Percentiles rank a stretch among this genome's conserved stretches.
These are phyloP conservation scores for Fulmarus glacialis DNA, from an alignment of 2,113 vertebrate genomes.

Conservation along the genomic window DNA sequence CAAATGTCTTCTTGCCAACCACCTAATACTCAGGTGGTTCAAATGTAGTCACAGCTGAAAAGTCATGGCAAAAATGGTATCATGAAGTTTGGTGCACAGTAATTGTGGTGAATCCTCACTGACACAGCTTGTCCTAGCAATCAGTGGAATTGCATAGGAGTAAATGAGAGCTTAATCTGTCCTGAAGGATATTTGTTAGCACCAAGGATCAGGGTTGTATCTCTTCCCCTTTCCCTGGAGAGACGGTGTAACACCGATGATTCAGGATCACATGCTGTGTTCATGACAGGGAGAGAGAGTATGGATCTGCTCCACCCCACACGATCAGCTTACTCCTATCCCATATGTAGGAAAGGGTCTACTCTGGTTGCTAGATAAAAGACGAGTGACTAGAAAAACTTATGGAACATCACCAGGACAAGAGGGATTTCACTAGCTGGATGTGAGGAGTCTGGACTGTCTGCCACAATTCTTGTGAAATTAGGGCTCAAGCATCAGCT, in stretches of 20 bases:
- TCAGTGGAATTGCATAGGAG: not conserved
- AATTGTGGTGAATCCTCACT: not conserved
- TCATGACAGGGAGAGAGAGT: not conserved
- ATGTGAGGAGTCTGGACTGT: not conserved
- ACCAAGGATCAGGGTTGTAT: not conserved
- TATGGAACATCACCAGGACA: not conserved
- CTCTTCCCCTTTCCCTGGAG: not conserved
- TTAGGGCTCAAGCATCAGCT: not conserved
- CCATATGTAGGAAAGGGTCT: not conserved
- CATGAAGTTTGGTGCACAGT: not conserved
- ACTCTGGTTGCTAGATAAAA: not conserved
- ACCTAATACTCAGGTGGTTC: not conserved
- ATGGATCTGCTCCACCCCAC: not conserved
- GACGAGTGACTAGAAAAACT: fast-evolving
- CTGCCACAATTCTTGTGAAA: not conserved
- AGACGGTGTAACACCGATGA: not conserved
- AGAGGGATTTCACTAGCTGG: not conserved
- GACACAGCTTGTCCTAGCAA: not conserved
- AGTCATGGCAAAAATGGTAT: not conserved
- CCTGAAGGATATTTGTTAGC: not conserved
- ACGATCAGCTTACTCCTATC: not conserved
- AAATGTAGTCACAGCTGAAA: not conserved
- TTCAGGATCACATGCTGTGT: not conserved
- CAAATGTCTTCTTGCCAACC: not conserved
- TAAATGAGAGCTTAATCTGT: not conserved